Evolutionary conservation across 2,797 vertebrate species (phyloP), one percentile per base, ranked within the genome.

Genomic region (Siniperca scherzeri): DNA sequence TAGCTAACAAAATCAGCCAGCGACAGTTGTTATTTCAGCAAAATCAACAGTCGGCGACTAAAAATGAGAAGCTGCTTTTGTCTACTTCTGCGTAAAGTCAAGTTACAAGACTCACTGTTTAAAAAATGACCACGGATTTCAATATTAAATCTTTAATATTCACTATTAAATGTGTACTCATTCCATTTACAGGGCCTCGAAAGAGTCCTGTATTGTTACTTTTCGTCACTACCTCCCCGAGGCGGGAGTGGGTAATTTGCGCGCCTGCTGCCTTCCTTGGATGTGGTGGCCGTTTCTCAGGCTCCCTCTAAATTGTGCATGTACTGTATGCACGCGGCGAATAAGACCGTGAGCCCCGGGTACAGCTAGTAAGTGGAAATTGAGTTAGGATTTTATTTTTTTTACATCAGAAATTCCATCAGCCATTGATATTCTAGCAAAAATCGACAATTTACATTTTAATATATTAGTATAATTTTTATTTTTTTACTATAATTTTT

Each of bases 131-230:
- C 7, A 36, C 36, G 7, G 7, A 36, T 5, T 40, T 8, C 38
- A 40, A 40, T 8, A 40, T 40, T 40, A 10, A 40, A 38, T 38
- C 33, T n/a, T n/a, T n/a, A n/a, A n/a, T 30, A 30, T 30, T 30
- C 30, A 3, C 3, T 30, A 36, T 36, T 36, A 7, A 36, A 36
- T 5, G 5, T 36, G 36, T 36, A 36, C 36, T 36, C 36, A 36
- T 36, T 36, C 36, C 36, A 30, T 3, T 30, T 30, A 30, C 30
- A 30, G 30, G 30, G 30, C 30, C 30, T 30, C 30, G 30, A 30
- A 81, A 62, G 70, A 53, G 65, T 74, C 64, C 78, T 69, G 71
- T 61, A 82, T 46, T 87, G 46, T 67, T 74, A 50, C 67, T 86
- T 77, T 68, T 79, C 56, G 30, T 81, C 82, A 77, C 30, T 73